These are phyloP conservation scores for Protobothrops mucrosquamatus DNA, from an alignment of 2,113 vertebrate genomes.

Conservation along the genomic window DNA sequence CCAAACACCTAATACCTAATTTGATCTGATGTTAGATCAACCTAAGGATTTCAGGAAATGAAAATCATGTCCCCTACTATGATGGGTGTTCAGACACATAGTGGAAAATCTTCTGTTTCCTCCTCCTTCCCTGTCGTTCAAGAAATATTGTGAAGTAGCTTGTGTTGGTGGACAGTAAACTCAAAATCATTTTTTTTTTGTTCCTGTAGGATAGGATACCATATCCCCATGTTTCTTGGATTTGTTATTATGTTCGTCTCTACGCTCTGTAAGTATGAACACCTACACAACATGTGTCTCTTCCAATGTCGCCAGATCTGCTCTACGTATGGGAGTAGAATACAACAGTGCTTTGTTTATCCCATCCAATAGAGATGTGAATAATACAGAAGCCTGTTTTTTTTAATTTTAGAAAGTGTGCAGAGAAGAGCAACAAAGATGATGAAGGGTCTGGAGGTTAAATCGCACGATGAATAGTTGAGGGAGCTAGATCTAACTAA, in stretches of 20 bases:
- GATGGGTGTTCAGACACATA: background rate
- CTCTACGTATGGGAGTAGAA: background rate
- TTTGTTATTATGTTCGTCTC: slow-evolving; percentile 91
- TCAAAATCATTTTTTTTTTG: background rate
- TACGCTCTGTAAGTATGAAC: slow-evolving; percentile 81
- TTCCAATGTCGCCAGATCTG: background rate
- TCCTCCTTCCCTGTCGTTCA: background rate
- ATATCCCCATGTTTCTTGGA: slow-evolving; percentile 90
- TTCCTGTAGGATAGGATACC: slow-evolving; percentile 83
- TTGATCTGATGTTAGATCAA: background rate
- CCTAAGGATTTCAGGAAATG: background rate
- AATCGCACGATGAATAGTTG: background rate
- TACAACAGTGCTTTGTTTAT: background rate
- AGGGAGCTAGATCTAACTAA: background rate
- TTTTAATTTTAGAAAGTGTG: background rate
- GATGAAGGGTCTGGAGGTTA: background rate
- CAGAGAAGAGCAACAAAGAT: background rate
- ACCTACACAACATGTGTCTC: background rate
- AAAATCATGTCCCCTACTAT: background rate
- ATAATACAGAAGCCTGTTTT: background rate
- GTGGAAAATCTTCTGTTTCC: background rate
- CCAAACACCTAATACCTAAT: background rate
- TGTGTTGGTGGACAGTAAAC: background rate
- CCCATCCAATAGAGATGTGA: background rate
- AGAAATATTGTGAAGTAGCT: background rate